phyloP scores from a whole-genome alignment of 2,888 invertebrate genomes.

The Dynastes maya region DNA sequence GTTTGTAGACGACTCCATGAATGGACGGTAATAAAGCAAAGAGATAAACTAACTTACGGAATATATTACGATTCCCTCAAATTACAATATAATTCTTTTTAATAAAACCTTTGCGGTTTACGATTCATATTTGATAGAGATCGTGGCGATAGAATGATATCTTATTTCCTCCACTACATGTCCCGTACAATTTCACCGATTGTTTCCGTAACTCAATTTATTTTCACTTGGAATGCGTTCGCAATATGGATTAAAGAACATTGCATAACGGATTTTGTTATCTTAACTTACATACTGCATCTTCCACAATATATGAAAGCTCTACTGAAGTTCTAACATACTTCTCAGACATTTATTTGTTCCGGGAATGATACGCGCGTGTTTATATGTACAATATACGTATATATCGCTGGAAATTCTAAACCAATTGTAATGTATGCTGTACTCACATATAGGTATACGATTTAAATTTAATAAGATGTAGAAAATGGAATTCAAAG shows the following conservation, averaged over 20 bases:
- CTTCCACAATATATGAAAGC: no score
- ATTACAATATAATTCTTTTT: slow-evolving; percentile 23
- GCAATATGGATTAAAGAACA: neutral
- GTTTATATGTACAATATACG: no score
- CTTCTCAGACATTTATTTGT: no score
- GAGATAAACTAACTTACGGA: slow-evolving; percentile 21
- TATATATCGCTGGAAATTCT: no score
- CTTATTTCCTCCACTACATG: neutral
- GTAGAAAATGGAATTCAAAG: no score
- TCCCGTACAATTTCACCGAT: neutral
- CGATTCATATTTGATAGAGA: slow-evolving; percentile 20
- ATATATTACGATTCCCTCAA: slow-evolving; percentile 28
- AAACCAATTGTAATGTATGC: no score
- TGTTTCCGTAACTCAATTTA: neutral
- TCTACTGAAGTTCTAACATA: no score
- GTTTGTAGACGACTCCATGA: slow-evolving; percentile 32
- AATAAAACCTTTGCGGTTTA: slow-evolving; percentile 25
- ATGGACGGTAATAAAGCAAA: slow-evolving; percentile 38
- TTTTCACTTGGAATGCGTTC: neutral
- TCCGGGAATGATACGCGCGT: no score
- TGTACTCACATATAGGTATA: no score
- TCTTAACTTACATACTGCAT: no score
- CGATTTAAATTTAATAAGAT: no score
- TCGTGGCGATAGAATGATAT: neutral
- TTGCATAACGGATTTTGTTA: no score